Base-by-base conservation (phyloP, 1,140 invertebrate species). In the Heliothis subflexa region DNA sequence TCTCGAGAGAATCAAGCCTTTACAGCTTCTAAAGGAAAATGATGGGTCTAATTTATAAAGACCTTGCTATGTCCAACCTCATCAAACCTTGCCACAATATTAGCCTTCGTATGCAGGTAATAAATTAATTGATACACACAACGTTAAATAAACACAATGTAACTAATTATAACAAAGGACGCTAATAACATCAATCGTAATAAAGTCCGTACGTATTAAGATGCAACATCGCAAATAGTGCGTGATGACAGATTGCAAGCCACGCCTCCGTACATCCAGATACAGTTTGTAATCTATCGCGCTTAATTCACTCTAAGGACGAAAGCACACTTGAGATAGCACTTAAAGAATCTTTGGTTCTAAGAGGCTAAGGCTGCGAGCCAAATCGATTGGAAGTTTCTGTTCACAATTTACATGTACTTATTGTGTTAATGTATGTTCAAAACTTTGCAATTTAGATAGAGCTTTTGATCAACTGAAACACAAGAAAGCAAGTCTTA, bases 221-320 rank as follows among this genome's bases (percentile, higher is more conserved):
- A 47, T 66, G 62, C 47, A 66, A 47, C 18, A 13, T n/a, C 66
- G 66, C 18, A 49, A 70, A 25, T 70, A 70, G 47, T 49, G 66
- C 66, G 21, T 70, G 66, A 70, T 70, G 66, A 68, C 64, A 68
- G 64, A 68, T 68, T 14, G 64, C n/a, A 50, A 1, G 66, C 18
- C 66, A n/a, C 47, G 66, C 66, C 66, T 70, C 18, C 40, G 13
- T 25, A 28, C 66, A 28, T 28, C 40, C 62, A 47, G 40, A 66
- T 66, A n/a, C 62, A 45, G 62, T 47, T 14, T 49, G 66, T 70
- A 70, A 70, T 70, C 66, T 70, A 52, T 70, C 12, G 47, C 47
- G 21, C 66, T 18, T 70, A 70, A 70, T 70, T 70, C 18, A 14
- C 66, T 70, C 12, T 70, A 70, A 49, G 13, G 66, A 13, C 66